Base-by-base conservation (phyloP, 2,797 vertebrate species). In the Pelobates cultripes region DNA sequence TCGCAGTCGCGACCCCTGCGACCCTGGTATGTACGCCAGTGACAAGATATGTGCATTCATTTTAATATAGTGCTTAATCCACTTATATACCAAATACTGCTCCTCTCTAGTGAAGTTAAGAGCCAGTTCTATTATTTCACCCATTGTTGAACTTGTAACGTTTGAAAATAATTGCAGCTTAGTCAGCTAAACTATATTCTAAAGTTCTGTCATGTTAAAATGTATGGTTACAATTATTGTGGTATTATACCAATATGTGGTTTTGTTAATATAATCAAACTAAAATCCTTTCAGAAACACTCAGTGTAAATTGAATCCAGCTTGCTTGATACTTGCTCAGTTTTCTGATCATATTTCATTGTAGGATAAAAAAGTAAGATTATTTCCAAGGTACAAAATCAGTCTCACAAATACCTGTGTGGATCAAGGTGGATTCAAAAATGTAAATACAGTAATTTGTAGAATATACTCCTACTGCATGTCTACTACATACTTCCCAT, bases 41-140 rank as follows among this genome's bases (percentile, higher is more conserved):
- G n/a, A n/a, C n/a, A n/a, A 28, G 28, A 28, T 28, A 51, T 66
- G 17, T 66, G 17, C 9, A 43, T 68, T 40, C 4, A 68, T n/a
- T 70, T 13, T 40, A 75, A 83, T 84, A 90, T 40, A 78, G 83
- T 79, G 84, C 83, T 60, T 71, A 90, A 88, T 86, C 88, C 91
- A 87, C 73, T 60, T 86, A 93, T 94, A 85, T 87, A 92, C 88
- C 94, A 93, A 94, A 94, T 91, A 92, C 94, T 86, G 92, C 91
- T 94, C 93, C 93, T 93, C 93, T 94, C 94, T 94, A 94, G 93
- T 94, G 93, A 93, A 93, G 88, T 72, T 63, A 70, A 61, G 70
- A 88, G 86, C 90, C 80, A 88, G 88, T 90, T 88, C 79, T 68
- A 79, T 89, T 89, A 90, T 87, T 85, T 92, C 87, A 86, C 81